Evolutionary conservation across 2,113 vertebrate genomes (phyloP).

Genomic region (Ploceus nigricollis): DNA sequence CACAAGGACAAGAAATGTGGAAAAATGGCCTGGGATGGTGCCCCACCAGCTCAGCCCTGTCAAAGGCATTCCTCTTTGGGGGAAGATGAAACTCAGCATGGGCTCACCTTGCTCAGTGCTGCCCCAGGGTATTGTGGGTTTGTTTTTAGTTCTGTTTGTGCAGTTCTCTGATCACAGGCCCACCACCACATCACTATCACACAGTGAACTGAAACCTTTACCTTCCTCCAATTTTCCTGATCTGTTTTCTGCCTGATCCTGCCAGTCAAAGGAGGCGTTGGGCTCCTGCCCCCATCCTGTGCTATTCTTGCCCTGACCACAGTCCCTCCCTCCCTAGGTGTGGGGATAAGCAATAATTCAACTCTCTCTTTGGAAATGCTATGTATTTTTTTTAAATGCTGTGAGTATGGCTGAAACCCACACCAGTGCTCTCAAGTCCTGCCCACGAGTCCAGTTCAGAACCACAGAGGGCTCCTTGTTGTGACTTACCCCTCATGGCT

Average conservation of each 20-base stretch:
- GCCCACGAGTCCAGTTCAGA: background rate
- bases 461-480: background rate
- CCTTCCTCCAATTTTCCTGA: background rate
- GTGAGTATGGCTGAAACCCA: background rate
- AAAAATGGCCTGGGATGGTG: background rate
- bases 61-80: accelerated
- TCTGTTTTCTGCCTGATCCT: background rate
- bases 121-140: background rate
- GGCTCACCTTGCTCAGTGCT: background rate
- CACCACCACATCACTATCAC: background rate
- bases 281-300: background rate
- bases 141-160: background rate
- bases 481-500: background rate
- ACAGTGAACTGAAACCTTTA: background rate
- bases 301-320: background rate
- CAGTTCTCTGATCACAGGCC: background rate
- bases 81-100: background rate
- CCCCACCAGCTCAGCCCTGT: background rate
- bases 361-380: background rate
- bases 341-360: background rate
- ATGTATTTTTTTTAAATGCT: background rate
- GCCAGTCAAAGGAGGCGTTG: background rate
- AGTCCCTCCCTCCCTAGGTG: background rate
- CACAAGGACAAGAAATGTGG: background rate
- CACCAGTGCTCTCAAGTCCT: accelerated